Evolutionary conservation across 53 echinoderm and acorn worm species (phyloP), one percentile per base, ranked within the genome.

Genomic region (Astropecten irregularis): DNA sequence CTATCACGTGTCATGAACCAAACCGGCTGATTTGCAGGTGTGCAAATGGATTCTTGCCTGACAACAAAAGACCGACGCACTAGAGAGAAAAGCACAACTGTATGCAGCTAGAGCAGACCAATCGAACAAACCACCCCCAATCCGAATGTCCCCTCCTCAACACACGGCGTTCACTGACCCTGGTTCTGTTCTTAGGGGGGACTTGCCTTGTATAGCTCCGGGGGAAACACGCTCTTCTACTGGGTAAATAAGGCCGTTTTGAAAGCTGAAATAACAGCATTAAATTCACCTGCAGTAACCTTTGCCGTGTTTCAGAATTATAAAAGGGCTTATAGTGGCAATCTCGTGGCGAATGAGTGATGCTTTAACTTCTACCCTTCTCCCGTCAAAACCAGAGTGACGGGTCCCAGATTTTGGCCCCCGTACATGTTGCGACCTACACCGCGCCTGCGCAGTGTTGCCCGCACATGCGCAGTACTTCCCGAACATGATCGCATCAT

Each of bases 241-340:
- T 68, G 86, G 76, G 86, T 63, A 85, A 85, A 85, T 85, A 85
- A 50, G 86, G 60, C 65, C 86, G 66, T 85, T 85, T 85, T 85
- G 86, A 85, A 85, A 85, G 86, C 86, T 85, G 86, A 68, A 85
- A 85, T 74, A 85, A 85, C 86, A 85, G 65, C 86, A 66, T 56
- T 56, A 44, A 66, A 40, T 73, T 72, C 86, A 85, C 86, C 86
- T 85, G 66, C 64, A 76, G 86, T 85, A 85, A 85, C 86, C 86
- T 85, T 68, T 85, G 59, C 49, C 86, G 76, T 85, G 86, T 73
- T 85, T 50, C 10, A n/a, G 86, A 76, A 35, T 74, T 74, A 70
- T 49, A 49, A 39, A 50, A 66, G 63, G 67, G 64, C 47, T 46
- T 68, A 38, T 20, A 53, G 40, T 47, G 63, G 62, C 79, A 79